These are phyloP conservation scores for Rhabdophis nuchalis DNA, from an alignment of 2,797 vertebrate species.

Conservation along the genomic window DNA sequence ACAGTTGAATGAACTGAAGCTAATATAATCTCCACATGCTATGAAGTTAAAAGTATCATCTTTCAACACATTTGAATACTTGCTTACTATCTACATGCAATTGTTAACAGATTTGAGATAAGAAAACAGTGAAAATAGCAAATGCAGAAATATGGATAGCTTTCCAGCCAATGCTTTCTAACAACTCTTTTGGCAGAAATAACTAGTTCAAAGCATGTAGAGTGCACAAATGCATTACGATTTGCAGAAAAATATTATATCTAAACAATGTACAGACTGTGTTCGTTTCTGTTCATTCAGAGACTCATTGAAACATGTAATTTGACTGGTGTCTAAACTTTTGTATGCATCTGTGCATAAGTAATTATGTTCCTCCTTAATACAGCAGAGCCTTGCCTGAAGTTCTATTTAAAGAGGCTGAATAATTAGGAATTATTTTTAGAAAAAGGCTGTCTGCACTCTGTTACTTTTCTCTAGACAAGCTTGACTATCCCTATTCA, in stretches of 20 bases:
- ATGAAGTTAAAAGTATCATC: neutral
- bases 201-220: neutral
- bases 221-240: neutral
- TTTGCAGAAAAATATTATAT: neutral
- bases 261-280: neutral
- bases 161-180: neutral
- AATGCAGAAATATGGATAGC: neutral
- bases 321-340: neutral
- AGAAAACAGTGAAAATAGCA: neutral
- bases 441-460: neutral
- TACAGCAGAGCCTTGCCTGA: neutral
- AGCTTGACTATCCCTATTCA: neutral
- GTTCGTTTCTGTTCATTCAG: neutral
- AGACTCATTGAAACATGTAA: neutral
- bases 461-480: neutral
- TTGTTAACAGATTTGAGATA: neutral
- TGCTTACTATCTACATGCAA: neutral
- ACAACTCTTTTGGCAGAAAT: neutral
- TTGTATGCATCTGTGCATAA: neutral
- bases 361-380: neutral
- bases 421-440: neutral
- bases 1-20: neutral
- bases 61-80: neutral
- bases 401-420: neutral
- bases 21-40: neutral